Base-by-base conservation (phyloP, 2,888 invertebrate genomes). In the Epsilonema sp. region DNA sequence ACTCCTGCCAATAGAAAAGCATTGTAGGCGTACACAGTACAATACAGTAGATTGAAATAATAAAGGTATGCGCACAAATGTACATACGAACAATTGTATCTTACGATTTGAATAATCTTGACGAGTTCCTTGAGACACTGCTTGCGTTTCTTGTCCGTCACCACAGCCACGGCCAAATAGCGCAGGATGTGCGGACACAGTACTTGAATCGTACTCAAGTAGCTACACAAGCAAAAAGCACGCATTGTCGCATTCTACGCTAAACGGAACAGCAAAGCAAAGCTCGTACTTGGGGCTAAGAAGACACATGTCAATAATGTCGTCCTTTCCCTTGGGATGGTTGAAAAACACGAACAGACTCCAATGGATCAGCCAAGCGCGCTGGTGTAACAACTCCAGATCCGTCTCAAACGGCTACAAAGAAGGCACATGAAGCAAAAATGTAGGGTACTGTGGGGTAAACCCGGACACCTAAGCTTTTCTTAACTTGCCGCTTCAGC, bases 321-420 rank as follows among this genome's bases (percentile, higher is more conserved):
- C 77, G 69, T 99, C 97, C 40, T 89, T 76, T 20, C 90, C 90
- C 70, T 94, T 89, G 1, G 82, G 79, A 63, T 92, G 92, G 70
- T 97, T 97, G 73, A 94, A 97, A 72, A 92, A 97, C 0, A 99
- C 89, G 70, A 94, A 87, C 26, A 99, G 76, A 53, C 89, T 86
- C 97, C 97, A 99, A 70, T 99, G 97, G 52, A 99, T 86, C 13
- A 99, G 75, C 97, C 97, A 99, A 0, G 94, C 92, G 50, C 97
- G 76, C 68, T 97, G 94, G 65, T 94, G 92, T 47, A 99, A 73
- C 25, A 72, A 78, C 67, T 92, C 86, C 63, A 94, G 65, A 22
- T 77, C 78, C 44, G 76, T 75, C 26, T 74, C 80, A 58, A 80
- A 79, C 22, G 81, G 64, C 65, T 64, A 53, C 8, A 59, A 57